phyloP scores from a whole-genome alignment of 2,797 vertebrate genomes.

The Darevskia mixta region DNA sequence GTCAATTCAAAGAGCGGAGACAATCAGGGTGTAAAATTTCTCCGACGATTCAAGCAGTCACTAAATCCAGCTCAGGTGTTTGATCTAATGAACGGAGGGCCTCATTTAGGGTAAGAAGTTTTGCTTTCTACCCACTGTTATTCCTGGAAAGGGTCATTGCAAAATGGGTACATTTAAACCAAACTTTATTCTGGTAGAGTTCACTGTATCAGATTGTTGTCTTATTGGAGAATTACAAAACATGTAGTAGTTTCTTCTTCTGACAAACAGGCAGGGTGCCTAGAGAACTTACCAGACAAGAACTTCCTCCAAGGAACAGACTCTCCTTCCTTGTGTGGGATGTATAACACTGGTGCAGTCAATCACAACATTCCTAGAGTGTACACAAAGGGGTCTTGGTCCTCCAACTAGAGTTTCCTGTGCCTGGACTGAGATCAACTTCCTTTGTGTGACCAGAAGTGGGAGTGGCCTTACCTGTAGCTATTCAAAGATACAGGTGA shows the following conservation, averaged over 20 bases:
- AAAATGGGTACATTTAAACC: not conserved
- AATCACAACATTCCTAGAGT: no score
- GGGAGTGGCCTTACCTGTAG: no score
- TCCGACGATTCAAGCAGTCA: conserved; percentile 97
- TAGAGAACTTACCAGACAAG: not conserved
- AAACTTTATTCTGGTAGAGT: not conserved
- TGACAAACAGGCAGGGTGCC: not conserved
- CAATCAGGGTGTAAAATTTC: conserved; percentile 99
- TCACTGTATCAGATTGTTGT: not conserved
- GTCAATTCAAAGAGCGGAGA: conserved; percentile 99
- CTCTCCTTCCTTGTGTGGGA: not conserved
- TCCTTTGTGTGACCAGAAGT: no score
- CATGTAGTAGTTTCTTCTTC: not conserved
- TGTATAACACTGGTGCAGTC: no score
- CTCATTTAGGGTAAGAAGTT: conserved; percentile 92
- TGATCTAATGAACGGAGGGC: conserved; percentile 97
- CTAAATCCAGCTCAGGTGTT: conserved; percentile 99
- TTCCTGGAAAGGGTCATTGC: conserved; percentile 16
- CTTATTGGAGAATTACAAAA: not conserved
- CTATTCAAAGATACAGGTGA: no score
- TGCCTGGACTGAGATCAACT: no score
- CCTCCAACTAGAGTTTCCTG: no score
- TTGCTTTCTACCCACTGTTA: conserved; percentile 60
- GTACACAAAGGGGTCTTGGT: no score
- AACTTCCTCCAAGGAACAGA: not conserved